Evolutionary conservation across 2,888 invertebrate genomes (phyloP), one percentile per base, ranked within the genome.

Genomic region (Watsonalla cultraria): DNA sequence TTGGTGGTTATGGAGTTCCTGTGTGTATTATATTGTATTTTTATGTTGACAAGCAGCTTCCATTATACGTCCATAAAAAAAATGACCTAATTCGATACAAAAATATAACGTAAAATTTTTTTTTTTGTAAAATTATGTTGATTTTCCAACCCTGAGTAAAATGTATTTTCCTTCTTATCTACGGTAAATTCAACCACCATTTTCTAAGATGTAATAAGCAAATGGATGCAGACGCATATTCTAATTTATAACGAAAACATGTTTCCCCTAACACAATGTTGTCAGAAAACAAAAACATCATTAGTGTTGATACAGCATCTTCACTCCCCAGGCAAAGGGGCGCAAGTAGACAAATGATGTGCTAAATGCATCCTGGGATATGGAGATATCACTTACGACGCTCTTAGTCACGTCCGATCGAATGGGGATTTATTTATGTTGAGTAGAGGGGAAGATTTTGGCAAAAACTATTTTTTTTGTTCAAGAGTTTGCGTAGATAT

Each of bases 301-400:
- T 63, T 62, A 68, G 74, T 65, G 42, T 11, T 8, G 11, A 67
- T 55, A 45, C 11, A 47, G 35, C 9, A 35, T 14, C 47, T 39
- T 35, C 59, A 56, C 51, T 53, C 69, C 70, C 68, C 57, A 55
- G n/a, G 34, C 49, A 60, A 52, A 66, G 61, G 75, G 74, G 73
- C 56, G 70, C 61, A 63, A 67, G 67, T 72, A 68, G 76, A 80
- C 66, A 75, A 78, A 80, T 69, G 74, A 68, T 48, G 51, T 56
- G 61, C 62, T 59, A 68, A 67, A 65, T 54, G 57, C 51, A 35
- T 63, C 58, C 59, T 51, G 55, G 61, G 53, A 66, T 57, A 60
- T 57, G 60, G 55, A 70, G 56, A 48, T 62, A 64, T 70, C 68
- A 67, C 52, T 62, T 53, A 52, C 52, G 33, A 56, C 51, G 54